phyloP scores from a whole-genome alignment of 2,888 invertebrate species.

The Acutogordius australiensis region DNA sequence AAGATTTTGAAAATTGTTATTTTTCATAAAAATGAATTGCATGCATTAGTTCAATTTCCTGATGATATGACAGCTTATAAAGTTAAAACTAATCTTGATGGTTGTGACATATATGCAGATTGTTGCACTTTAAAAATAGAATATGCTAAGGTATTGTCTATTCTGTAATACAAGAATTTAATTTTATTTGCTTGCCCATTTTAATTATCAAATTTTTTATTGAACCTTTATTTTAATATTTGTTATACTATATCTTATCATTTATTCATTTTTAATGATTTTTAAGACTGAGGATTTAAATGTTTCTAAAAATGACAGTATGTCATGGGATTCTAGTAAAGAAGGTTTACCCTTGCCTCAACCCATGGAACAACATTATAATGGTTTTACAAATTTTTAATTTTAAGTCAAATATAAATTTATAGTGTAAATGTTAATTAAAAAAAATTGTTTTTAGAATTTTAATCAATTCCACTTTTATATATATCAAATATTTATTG shows the following conservation, averaged over 20 bases:
- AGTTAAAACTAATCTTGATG: background rate
- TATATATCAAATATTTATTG: too few species aligned
- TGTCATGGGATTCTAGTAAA: background rate
- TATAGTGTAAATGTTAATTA: too few species aligned
- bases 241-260: background rate
- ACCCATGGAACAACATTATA: too few species aligned
- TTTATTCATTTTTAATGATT: background rate
- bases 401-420: too few species aligned
- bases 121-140: slow-evolving; percentile 8
- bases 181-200: too few species aligned
- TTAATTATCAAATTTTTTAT: too few species aligned
- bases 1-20: slow-evolving; percentile 2
- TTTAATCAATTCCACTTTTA: too few species aligned
- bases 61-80: background rate
- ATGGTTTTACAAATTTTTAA: too few species aligned
- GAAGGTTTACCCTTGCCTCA: too few species aligned
- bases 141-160: slow-evolving; percentile 7
- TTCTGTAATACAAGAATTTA: too few species aligned
- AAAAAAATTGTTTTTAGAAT: too few species aligned
- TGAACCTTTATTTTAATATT: too few species aligned
- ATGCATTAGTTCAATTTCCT: background rate
- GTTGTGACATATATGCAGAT: slow-evolving; percentile 9
- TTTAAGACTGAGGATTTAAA: background rate
- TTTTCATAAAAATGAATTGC: slow-evolving; percentile 1
- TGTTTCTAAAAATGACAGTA: slow-evolving; percentile 3